These are phyloP conservation scores for Leptarthrus brevirostris DNA, from an alignment of 2,888 invertebrate genomes.

Conservation along the genomic window DNA sequence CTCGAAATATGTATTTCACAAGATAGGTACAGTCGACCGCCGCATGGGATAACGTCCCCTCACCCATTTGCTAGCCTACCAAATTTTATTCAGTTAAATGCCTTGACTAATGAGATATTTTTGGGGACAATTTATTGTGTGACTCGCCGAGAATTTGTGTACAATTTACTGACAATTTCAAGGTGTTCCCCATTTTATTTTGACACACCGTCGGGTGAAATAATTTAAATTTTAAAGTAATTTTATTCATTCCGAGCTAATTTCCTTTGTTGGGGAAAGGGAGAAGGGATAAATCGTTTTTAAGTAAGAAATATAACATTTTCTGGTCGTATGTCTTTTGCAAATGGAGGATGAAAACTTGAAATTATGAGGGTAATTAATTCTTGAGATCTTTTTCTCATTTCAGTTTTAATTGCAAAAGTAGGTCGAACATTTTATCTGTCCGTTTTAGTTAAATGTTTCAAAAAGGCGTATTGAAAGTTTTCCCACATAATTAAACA, in stretches of 20 bases:
- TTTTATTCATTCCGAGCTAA: slow-evolving; percentile 15
- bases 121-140: slow-evolving; percentile 39
- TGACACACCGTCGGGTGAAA: slow-evolving; percentile 14
- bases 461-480: too few relatives aligned
- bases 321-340: slow-evolving; percentile 13
- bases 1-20: not conserved
- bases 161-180: slow-evolving; percentile 36
- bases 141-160: slow-evolving; percentile 31
- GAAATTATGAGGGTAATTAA: slow-evolving; percentile 29
- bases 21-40: not conserved
- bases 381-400: not conserved
- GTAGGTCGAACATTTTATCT: too few relatives aligned
- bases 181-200: slow-evolving; percentile 4
- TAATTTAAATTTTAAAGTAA: slow-evolving; percentile 36
- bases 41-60: not conserved
- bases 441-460: too few relatives aligned
- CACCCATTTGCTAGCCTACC: not conserved
- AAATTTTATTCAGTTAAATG: slow-evolving; percentile 39
- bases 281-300: slow-evolving; percentile 20
- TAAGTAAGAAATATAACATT: slow-evolving; percentile 39
- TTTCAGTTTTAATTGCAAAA: slow-evolving; percentile 19
- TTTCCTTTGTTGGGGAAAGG: not conserved
- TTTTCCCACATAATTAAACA: too few relatives aligned
- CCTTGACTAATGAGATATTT: slow-evolving; percentile 42
- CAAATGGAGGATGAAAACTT: slow-evolving; percentile 24